A percentile compares a stretch with the other conserved stretches of the same genome.
phyloP scores from a whole-genome alignment of 2,888 invertebrate genomes.

The Miltochrista miniata region DNA sequence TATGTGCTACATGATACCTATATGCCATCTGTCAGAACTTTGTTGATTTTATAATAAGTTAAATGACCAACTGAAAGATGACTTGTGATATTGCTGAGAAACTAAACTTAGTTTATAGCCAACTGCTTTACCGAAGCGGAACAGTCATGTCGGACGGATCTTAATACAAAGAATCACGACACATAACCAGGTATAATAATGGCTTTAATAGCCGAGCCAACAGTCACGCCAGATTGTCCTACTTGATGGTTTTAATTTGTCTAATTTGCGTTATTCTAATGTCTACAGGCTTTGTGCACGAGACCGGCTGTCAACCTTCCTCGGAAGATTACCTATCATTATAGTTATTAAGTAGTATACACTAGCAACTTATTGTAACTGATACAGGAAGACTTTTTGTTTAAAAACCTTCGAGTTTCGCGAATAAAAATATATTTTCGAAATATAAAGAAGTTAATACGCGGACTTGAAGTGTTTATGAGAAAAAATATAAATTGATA shows the following conservation, averaged over 20 bases:
- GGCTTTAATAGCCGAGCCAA: slow-evolving; percentile 28
- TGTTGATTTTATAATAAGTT: too few relatives aligned
- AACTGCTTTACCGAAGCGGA: slow-evolving; percentile 11
- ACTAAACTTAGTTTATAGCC: neutral
- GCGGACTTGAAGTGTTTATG: slow-evolving; percentile 17
- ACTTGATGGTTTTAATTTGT: slow-evolving; percentile 50
- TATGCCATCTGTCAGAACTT: too few relatives aligned
- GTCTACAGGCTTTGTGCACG: slow-evolving; percentile 37
- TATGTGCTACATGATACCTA: too few relatives aligned
- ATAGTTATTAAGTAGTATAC: slow-evolving; percentile 14
- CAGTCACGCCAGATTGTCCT: slow-evolving; percentile 49
- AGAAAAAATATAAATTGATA: neutral
- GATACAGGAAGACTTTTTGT: slow-evolving; percentile 67
- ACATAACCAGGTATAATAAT: slow-evolving; percentile 22
- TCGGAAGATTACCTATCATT: slow-evolving; percentile 45
- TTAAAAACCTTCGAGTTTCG: slow-evolving; percentile 53
- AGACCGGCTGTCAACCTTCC: slow-evolving; percentile 47
- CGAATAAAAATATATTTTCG: too few relatives aligned
- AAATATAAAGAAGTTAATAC: too few relatives aligned
- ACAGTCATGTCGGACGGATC: slow-evolving; percentile 8
- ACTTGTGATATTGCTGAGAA: too few relatives aligned
- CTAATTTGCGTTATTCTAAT: slow-evolving; percentile 40
- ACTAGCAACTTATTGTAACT: slow-evolving; percentile 21
- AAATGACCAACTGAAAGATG: too few relatives aligned
- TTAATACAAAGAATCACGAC: slow-evolving; percentile 19